Conservation (phyloP, 1,140 invertebrate species). For the Pectinophora gossypiella region DNA sequence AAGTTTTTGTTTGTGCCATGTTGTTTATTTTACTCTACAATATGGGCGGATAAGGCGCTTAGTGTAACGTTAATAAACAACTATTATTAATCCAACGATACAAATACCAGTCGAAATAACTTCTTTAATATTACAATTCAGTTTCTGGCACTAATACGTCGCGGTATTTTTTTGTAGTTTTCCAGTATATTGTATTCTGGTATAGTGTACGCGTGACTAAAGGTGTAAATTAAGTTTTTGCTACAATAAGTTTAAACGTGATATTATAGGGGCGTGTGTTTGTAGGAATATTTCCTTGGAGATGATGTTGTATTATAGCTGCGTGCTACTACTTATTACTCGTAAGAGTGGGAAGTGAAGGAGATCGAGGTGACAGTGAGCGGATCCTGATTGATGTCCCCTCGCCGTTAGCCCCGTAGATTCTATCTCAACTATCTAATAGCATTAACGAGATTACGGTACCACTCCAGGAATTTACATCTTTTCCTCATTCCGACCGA, state of each 20-base stretch:
- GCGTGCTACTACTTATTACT: no score
- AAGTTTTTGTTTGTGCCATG: no score
- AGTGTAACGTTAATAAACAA: neutral
- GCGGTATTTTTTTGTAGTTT: neutral
- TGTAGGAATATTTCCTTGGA: no score
- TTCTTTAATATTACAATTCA: neutral
- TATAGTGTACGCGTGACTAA: constrained; percentile 1
- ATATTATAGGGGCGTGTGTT: no score
- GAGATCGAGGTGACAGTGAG: neutral
- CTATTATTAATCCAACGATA: neutral
- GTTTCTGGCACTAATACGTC: neutral
- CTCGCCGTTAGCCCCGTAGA: constrained; percentile 43
- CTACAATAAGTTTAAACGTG: neutral
- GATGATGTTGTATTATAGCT: no score
- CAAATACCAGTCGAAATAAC: neutral
- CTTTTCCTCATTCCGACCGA: constrained; percentile 37
- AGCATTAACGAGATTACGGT: constrained; percentile 67
- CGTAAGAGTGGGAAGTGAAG: no score
- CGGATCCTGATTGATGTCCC: constrained; percentile 57
- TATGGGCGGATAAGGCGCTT: no score
- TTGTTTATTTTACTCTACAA: no score
- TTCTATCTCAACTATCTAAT: constrained; percentile 55
- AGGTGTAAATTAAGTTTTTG: neutral
- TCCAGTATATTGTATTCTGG: neutral
- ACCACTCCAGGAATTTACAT: constrained; percentile 42